These are phyloP conservation scores for Adrianichthys oophorus DNA, from an alignment of 2,797 vertebrate species.

Conservation along the genomic window DNA sequence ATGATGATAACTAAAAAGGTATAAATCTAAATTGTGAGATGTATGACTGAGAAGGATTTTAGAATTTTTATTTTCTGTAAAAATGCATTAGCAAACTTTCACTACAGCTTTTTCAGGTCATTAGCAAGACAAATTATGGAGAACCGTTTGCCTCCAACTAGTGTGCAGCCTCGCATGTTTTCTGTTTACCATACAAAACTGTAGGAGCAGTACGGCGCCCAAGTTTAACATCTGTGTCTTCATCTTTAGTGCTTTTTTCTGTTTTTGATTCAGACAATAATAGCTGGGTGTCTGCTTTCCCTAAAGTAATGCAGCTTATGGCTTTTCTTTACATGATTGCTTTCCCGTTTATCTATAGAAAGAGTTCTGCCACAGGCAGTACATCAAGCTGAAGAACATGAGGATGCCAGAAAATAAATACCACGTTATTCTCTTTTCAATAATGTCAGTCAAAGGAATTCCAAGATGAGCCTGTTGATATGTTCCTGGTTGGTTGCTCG, in stretches of 20 bases:
- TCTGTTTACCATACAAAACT: not conserved
- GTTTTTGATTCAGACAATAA: slow-evolving; percentile 27
- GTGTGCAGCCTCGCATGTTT: not conserved
- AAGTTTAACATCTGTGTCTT: slow-evolving; percentile 30
- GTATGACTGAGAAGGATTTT: no score
- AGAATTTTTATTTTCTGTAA: no score
- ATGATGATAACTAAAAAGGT: no score
- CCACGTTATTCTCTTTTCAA: slow-evolving; percentile 34
- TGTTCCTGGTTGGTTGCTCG: slow-evolving; percentile 18
- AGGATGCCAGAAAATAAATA: slow-evolving; percentile 47
- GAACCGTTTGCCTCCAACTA: slow-evolving; percentile 11
- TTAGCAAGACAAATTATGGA: slow-evolving; percentile 19
- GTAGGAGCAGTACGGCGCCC: slow-evolving; percentile 14
- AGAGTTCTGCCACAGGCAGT: slow-evolving; percentile 17
- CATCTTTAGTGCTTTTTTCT: slow-evolving; percentile 3
- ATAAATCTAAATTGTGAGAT: no score
- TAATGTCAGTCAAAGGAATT: slow-evolving; percentile 29
- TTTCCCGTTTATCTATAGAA: slow-evolving; percentile 10
- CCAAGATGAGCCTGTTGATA: slow-evolving; percentile 34
- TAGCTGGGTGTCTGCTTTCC: slow-evolving; percentile 18
- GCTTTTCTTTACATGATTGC: slow-evolving; percentile 17
- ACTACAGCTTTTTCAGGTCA: slow-evolving; percentile 2
- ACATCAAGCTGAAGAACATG: slow-evolving; percentile 29
- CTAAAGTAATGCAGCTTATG: slow-evolving; percentile 36
- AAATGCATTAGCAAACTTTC: no score